Percentiles rank a stretch among this genome's conserved stretches.
phyloP scores from a whole-genome alignment of 2,888 invertebrate species.

The Hirtodrosophila alboralis region DNA sequence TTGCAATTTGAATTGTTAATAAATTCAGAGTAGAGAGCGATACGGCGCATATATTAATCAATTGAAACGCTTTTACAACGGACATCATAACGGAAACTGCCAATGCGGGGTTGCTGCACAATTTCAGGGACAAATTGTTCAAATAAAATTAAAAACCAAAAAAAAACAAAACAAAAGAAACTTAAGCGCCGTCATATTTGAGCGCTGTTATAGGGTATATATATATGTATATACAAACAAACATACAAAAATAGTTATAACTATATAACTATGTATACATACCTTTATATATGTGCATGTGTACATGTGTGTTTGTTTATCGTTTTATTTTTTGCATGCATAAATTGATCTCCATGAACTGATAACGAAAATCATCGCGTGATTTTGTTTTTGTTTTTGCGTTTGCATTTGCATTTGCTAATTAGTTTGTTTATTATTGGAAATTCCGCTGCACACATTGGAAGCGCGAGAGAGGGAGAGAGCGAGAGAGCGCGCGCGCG shows the following conservation, averaged over 20 bases:
- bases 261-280: too few relatives aligned
- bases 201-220: not conserved
- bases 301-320: conserved; percentile 14
- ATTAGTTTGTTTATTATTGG: conserved; percentile 58
- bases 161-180: conserved; percentile 20
- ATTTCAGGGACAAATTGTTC: conserved; percentile 69
- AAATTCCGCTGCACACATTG: too few relatives aligned
- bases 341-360: conserved; percentile 62
- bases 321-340: conserved; percentile 40
- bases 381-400: too few relatives aligned
- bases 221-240: not conserved
- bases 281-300: too few relatives aligned
- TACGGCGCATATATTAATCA: conserved; percentile 60
- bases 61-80: conserved; percentile 43
- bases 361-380: conserved; percentile 70
- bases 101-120: conserved; percentile 71
- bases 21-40: conserved; percentile 44
- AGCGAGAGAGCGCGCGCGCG: too few relatives aligned
- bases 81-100: conserved; percentile 59
- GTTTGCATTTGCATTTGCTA: too few relatives aligned
- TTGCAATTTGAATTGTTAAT: conserved; percentile 75
- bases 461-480: not conserved
- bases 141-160: conserved; percentile 9
- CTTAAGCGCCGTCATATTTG: not conserved
- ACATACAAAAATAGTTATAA: too few relatives aligned